Evolutionary conservation across 2,888 invertebrate species (phyloP), one percentile per base, ranked within the genome.

Genomic region (Hypsopygia costalis): DNA sequence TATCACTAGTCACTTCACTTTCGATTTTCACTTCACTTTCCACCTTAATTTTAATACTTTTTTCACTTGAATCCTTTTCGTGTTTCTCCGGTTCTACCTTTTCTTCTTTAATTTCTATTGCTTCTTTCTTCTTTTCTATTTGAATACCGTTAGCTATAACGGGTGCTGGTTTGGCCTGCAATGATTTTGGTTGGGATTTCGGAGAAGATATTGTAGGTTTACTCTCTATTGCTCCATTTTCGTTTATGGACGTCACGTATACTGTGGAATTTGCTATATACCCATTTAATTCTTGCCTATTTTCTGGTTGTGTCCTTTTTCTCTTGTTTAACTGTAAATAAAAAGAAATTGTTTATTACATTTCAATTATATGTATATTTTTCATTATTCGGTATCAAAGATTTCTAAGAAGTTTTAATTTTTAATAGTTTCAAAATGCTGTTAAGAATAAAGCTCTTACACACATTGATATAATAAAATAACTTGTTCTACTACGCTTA

Each of bases 241-340:
- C 88, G 75, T 83, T 85, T 36, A 94, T 92, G 53, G 94, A 94
- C 49, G 95, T 95, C 55, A 95, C 95, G 90, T 95, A 95, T 55
- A 95, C 95, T 41, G 94, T 94, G 42, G 94, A 93, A 70, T 93
- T 94, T 70, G 94, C 94, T 65, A 94, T 94, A 70, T 95, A 93
- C 46, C 95, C 95, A 91, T 95, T 95, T 51, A 94, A 86, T 59
- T 94, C 95, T 55, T 81, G 78, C 40, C 79, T 58, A 59, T 82
- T 87, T 45, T 86, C 86, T 12, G 86, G 77, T 65, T 91, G 91
- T 54, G 82, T 81, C 54, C 78, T 67, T 81, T 91, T 79, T 62
- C 91, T 89, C 72, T 91, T 91, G 73, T 92, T 93, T 71, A 93
- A 74, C 93, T 93, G 90, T 9, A 36, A 30, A 30, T 0, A 25